phyloP scores from a whole-genome alignment of 2,888 invertebrate species.

The Acleris laterana region DNA sequence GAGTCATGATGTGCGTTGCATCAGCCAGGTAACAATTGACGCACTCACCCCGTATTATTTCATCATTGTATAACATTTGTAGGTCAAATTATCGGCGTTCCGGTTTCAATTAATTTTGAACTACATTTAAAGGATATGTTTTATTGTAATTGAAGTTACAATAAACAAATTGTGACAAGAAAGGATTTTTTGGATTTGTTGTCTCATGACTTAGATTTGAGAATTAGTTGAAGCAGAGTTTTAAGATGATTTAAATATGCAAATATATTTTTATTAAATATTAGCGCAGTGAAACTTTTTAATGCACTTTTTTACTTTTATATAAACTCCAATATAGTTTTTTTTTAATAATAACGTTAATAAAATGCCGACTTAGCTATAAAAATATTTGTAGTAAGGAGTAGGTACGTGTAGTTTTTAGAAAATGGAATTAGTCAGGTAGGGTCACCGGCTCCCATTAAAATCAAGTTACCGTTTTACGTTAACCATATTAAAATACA shows the following conservation, averaged over 20 bases:
- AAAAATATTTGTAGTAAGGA: too few species aligned
- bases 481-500: conserved; percentile 26
- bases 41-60: conserved; percentile 63
- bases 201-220: too few species aligned
- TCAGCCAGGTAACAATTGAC: conserved; percentile 54
- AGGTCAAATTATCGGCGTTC: conserved; percentile 50
- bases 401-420: not conserved
- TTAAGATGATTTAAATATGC: too few species aligned
- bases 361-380: too few species aligned
- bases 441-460: not conserved
- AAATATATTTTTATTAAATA: too few species aligned
- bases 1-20: conserved; percentile 46
- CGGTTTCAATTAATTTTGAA: conserved; percentile 7
- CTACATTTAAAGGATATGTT: not conserved
- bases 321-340: too few species aligned
- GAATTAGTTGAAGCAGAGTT: too few species aligned
- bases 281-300: too few species aligned
- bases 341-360: too few species aligned
- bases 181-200: too few species aligned
- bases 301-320: too few species aligned
- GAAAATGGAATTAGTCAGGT: not conserved
- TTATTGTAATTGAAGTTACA: not conserved
- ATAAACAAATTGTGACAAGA: too few species aligned
- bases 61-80: conserved; percentile 66
- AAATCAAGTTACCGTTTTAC: conserved; percentile 11